phyloP scores from a whole-genome alignment of 2,113 vertebrate genomes.

The Pholis gunnellus region DNA sequence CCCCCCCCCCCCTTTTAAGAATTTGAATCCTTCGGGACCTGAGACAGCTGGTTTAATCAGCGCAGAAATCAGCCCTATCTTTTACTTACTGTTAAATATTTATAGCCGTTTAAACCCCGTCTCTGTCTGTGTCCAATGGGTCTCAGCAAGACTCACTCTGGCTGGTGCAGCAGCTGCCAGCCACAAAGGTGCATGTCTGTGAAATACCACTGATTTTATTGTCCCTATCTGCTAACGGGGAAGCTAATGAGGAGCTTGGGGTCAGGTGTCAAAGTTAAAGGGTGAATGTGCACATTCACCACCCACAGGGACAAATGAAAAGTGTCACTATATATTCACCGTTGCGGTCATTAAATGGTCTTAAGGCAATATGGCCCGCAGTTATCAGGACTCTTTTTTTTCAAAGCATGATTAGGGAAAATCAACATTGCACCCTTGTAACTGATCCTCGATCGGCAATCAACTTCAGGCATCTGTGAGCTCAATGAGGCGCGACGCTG shows the following conservation, averaged over 20 bases:
- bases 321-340: not conserved
- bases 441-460: conserved; percentile 57
- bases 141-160: not conserved
- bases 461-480: conserved; percentile 43
- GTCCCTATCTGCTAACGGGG: conserved; percentile 28
- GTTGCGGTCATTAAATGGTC: conserved; percentile 5
- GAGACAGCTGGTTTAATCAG: conserved; percentile 68
- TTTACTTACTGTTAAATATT: conserved; percentile 71
- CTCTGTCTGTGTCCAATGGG: conserved; percentile 19
- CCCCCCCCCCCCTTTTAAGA: not conserved
- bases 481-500: conserved; percentile 52
- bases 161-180: conserved; percentile 47
- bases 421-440: conserved; percentile 24
- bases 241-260: conserved; percentile 52
- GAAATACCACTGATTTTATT: conserved; percentile 51
- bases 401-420: conserved; percentile 33
- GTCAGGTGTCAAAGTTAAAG: conserved; percentile 43
- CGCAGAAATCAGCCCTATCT: conserved; percentile 44
- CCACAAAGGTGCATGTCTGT: conserved; percentile 40
- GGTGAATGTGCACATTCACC: conserved; percentile 10
- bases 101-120: conserved; percentile 63
- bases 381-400: conserved; percentile 8
- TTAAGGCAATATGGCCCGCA: not conserved
- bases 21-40: conserved; percentile 32
- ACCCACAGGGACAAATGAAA: conserved; percentile 23